phyloP scores from a whole-genome alignment of 2,797 vertebrate genomes.

The Anabas testudineus region DNA sequence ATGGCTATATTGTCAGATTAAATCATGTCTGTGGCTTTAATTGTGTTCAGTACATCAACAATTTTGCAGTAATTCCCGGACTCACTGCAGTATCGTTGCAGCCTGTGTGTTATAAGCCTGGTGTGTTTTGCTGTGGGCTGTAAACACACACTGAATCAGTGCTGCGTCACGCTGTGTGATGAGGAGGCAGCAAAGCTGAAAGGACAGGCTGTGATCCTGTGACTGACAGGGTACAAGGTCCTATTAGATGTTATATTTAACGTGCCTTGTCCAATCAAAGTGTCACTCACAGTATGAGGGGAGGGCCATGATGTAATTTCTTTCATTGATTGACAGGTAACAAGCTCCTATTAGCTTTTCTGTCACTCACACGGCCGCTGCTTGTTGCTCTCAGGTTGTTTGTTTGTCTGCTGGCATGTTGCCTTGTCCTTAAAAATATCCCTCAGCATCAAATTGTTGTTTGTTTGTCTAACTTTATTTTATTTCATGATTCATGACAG shows the following conservation, averaged over 20 bases:
- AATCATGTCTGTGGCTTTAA: too few relatives aligned
- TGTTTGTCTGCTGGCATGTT: conserved; percentile 28
- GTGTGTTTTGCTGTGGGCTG: background rate
- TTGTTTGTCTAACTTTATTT: conserved; percentile 47
- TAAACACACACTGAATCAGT: background rate
- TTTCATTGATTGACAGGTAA: conserved; percentile 72
- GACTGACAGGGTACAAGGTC: conserved; percentile 71
- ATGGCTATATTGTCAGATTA: too few relatives aligned
- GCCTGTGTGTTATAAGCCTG: background rate
- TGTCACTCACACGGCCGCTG: conserved; percentile 60
- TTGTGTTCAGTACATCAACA: too few relatives aligned
- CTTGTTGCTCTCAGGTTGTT: conserved; percentile 41
- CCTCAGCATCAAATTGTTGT: conserved; percentile 18
- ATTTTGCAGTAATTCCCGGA: too few relatives aligned
- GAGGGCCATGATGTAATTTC: conserved; percentile 50
- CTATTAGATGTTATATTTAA: conserved; percentile 70
- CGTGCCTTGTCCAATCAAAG: conserved; percentile 73
- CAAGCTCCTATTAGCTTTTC: conserved; percentile 73
- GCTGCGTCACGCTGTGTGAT: conserved; percentile 1
- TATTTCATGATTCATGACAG: conserved; percentile 40
- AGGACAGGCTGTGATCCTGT: conserved; percentile 36
- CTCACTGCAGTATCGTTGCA: too few relatives aligned
- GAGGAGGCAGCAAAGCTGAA: conserved; percentile 34
- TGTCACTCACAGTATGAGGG: conserved; percentile 63
- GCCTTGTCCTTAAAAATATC: conserved; percentile 20